phyloP scores from a whole-genome alignment of 2,888 invertebrate genomes.

The Matsumyia berberina region DNA sequence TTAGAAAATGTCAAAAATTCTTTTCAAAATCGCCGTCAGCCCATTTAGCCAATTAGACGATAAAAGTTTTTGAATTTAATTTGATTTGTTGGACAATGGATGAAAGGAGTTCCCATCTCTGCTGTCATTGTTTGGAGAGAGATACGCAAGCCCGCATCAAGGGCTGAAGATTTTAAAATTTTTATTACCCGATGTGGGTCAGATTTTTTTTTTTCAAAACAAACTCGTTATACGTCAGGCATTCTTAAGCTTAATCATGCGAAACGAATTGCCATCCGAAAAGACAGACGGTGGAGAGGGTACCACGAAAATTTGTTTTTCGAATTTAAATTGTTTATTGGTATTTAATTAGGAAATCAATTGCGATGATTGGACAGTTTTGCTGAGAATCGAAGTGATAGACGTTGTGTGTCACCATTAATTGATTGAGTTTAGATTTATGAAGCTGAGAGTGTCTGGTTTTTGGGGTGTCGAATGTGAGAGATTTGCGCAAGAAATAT shows the following conservation, averaged over 20 bases:
- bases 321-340: constrained; percentile 72
- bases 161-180: constrained; percentile 60
- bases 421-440: constrained; percentile 56
- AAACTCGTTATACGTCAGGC: constrained; percentile 57
- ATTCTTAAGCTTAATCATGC: constrained; percentile 62
- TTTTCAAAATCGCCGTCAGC: constrained; percentile 9
- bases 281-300: not conserved
- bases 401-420: constrained; percentile 53
- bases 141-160: constrained; percentile 50
- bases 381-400: constrained; percentile 23
- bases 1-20: constrained; percentile 3
- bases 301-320: constrained; percentile 52
- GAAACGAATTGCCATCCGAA: constrained; percentile 63
- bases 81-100: constrained; percentile 33
- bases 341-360: constrained; percentile 72
- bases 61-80: constrained; percentile 25
- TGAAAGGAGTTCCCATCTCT: constrained; percentile 47
- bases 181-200: constrained; percentile 71
- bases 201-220: constrained; percentile 63
- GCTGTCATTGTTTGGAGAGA: constrained; percentile 9
- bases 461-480: constrained; percentile 12
- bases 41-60: constrained; percentile 48
- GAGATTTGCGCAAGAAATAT: constrained; percentile 53
- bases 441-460: constrained; percentile 24
- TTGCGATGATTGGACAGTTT: constrained; percentile 52